Base-by-base conservation (phyloP, 1,140 invertebrate genomes). In the Drosophila mauritiana region DNA sequence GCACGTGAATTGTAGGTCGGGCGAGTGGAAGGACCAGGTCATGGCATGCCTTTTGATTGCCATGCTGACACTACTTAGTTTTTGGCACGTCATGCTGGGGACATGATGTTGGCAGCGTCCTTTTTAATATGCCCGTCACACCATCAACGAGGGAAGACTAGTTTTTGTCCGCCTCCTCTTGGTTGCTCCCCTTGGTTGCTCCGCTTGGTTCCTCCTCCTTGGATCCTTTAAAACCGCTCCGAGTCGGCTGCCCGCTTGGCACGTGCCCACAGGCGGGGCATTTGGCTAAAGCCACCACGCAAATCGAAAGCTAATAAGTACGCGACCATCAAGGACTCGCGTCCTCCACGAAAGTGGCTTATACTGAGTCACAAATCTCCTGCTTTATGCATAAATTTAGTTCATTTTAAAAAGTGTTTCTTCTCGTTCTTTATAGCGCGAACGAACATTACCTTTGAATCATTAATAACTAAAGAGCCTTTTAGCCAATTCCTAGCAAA, bases 71-170 rank as follows among this genome's bases (percentile, higher is more conserved):
- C 83, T 88, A 89, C 83, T 88, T 89, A 88, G 84, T 84, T 88
- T 86, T 83, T 80, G 80, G 84, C 83, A 89, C 83, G 84, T 83
- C 83, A 86, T 75, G 82, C 31, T 53, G 42, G 34, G 48, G 68
- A 76, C 73, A 79, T 73, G 75, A 75, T 72, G 80, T 75, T 65
- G 79, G 43, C 79, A 49, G 70, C 64, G 84, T 78, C 74, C 84
- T 88, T 86, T 89, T 88, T 88, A 88, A 88, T 88, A 88, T 88
- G 84, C 83, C 79, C 81, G 79, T 80, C 84, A 83, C 83, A 88
- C 75, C 84, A 52, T 80, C 80, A 78, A 63, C 64, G 53, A 78
- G 75, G 43, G 43, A 62, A 63, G 52, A 83, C 82, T 83, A 88
- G 83, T 83, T 86, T 88, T 27, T 40, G 52, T 57, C 37, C 70